Evolutionary conservation across 2,113 vertebrate genomes (phyloP).

Genomic region (Calyptommatus sinebrachiatus): DNA sequence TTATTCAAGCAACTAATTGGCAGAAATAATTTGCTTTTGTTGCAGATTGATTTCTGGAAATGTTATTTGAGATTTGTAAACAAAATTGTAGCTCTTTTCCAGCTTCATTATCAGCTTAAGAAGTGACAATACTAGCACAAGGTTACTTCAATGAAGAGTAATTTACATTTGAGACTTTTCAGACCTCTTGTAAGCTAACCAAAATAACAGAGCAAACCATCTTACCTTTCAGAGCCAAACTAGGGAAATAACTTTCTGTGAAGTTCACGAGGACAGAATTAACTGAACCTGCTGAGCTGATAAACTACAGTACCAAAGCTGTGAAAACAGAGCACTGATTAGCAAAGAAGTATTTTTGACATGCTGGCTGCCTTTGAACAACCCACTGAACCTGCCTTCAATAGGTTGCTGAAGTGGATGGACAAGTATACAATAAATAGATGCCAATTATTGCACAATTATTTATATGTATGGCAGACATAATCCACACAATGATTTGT

Average conservation of each 20-base stretch:
- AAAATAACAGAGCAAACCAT: slow-evolving; percentile 2
- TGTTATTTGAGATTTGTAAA: no score
- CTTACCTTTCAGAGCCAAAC: background rate
- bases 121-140: background rate
- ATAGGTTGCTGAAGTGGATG: background rate
- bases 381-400: no score
- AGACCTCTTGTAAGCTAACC: slow-evolving; percentile 22
- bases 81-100: no score
- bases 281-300: background rate
- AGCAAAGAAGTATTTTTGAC: accelerated
- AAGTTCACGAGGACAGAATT: slow-evolving; percentile 31
- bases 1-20: no score
- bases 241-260: slow-evolving; percentile 13
- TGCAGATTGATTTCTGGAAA: no score
- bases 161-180: background rate
- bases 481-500: background rate
- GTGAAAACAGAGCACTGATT: background rate
- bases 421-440: background rate
- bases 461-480: background rate
- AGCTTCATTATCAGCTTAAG: no score
- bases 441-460: background rate
- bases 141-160: background rate
- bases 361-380: background rate
- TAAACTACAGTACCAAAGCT: slow-evolving; percentile 12
- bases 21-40: no score